Evolutionary conservation across 2,888 invertebrate species (phyloP).

Genomic region (Teinopalpus imperialis): DNA sequence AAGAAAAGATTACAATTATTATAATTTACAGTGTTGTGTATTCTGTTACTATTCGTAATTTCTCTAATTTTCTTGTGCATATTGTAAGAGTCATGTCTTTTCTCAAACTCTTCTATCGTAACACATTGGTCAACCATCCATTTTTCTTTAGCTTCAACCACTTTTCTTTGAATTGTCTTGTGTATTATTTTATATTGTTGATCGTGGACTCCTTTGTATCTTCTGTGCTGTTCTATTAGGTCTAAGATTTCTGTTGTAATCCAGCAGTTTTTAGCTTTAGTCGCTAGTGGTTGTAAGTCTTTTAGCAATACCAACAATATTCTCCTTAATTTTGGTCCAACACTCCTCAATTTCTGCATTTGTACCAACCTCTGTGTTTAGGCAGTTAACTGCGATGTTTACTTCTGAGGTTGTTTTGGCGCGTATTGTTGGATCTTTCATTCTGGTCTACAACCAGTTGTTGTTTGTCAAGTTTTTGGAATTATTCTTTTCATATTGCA

Average conservation of each 20-base stretch:
- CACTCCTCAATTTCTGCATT: too few species aligned
- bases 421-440: too few species aligned
- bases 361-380: too few species aligned
- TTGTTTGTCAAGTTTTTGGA: too few species aligned
- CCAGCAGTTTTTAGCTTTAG: constrained; percentile 4
- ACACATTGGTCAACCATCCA: constrained; percentile 1
- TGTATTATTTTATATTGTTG: constrained; percentile 1
- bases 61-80: not conserved
- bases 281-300: too few species aligned
- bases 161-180: constrained; percentile 4
- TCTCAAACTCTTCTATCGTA: constrained; percentile 1
- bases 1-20: not conserved
- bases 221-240: constrained; percentile 5
- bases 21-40: constrained; percentile 1
- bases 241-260: constrained; percentile 4
- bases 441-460: too few species aligned
- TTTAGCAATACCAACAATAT: too few species aligned
- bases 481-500: too few species aligned
- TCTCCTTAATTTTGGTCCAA: too few species aligned
- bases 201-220: constrained; percentile 2
- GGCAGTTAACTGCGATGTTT: too few species aligned
- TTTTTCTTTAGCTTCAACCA: constrained; percentile 4
- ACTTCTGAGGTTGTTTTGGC: too few species aligned
- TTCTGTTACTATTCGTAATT: not conserved
- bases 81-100: not conserved